A percentile compares a stretch with the other conserved stretches of the same genome.
Evolutionary conservation across 2,797 vertebrate species (phyloP).

Genomic region (Podarcis siculus): DNA sequence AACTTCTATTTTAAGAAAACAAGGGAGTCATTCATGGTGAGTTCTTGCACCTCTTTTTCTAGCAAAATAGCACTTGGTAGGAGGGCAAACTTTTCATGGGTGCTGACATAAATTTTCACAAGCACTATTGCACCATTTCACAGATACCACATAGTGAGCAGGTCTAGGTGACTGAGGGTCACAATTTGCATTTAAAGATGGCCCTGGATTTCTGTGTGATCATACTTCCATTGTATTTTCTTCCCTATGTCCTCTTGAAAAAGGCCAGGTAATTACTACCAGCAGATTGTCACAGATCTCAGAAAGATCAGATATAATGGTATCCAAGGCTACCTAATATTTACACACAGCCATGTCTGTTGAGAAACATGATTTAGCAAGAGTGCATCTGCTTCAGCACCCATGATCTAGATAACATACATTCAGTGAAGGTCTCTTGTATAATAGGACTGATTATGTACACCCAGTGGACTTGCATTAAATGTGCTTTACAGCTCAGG

Average conservation of each 20-base stretch:
- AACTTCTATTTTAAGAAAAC: too few species aligned
- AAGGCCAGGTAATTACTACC: conserved; percentile 35
- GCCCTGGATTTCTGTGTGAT: background rate
- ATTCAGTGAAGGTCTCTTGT: conserved; percentile 22
- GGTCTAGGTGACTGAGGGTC: background rate
- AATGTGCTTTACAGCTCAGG: conserved; percentile 15
- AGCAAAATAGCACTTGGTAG: too few species aligned
- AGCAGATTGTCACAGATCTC: conserved; percentile 11
- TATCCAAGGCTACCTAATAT: background rate
- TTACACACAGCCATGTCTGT: background rate
- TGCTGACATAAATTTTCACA: too few species aligned
- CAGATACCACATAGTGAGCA: too few species aligned
- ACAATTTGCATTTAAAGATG: background rate
- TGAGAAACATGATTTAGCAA: background rate
- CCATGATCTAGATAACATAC: background rate
- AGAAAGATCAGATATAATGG: background rate
- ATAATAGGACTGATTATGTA: conserved; percentile 26
- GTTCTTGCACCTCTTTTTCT: too few species aligned
- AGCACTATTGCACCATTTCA: too few species aligned
- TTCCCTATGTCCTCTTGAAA: conserved; percentile 12
- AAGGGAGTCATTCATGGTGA: too few species aligned
- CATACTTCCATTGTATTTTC: background rate
- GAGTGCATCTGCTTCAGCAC: conserved; percentile 14
- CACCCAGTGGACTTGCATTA: conserved; percentile 5
- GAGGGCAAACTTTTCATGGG: too few species aligned